Evolutionary conservation across 2,888 invertebrate species (phyloP).

Genomic region (Eupelmus urozonus): DNA sequence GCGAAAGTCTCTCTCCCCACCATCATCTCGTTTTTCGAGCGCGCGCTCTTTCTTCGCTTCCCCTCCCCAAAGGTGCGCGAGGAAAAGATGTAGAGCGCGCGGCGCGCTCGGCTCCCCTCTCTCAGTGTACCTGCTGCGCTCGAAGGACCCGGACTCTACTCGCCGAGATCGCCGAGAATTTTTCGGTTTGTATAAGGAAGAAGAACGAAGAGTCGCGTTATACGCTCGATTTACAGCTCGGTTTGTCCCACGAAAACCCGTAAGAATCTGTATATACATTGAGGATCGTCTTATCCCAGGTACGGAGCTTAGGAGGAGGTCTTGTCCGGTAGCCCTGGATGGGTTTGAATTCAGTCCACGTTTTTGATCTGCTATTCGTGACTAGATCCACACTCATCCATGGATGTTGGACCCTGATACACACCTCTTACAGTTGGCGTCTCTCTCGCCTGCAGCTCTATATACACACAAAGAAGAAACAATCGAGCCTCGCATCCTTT

Average conservation of each 20-base stretch:
- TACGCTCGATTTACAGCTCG: not conserved
- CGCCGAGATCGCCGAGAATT: not conserved
- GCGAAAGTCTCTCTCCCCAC: too few species aligned
- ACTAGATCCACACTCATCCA: conserved; percentile 91
- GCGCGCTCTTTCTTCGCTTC: too few species aligned
- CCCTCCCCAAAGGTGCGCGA: too few species aligned
- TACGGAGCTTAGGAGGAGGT: not conserved
- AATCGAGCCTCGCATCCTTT: not conserved
- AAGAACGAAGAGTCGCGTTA: not conserved
- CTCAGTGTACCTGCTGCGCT: conserved; percentile 56
- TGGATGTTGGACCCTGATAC: conserved; percentile 80
- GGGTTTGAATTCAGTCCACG: conserved; percentile 88
- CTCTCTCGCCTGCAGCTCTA: too few species aligned
- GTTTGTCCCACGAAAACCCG: not conserved
- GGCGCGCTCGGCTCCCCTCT: conserved; percentile 38
- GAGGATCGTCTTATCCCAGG: too few species aligned
- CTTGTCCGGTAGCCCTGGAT: conserved; percentile 78
- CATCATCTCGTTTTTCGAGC: too few species aligned
- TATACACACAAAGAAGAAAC: not conserved
- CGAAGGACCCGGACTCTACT: conserved; percentile 46
- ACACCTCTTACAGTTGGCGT: too few species aligned
- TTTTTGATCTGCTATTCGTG: conserved; percentile 81
- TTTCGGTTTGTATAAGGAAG: not conserved
- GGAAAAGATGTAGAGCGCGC: conserved; percentile 20
- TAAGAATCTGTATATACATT: too few species aligned